phyloP scores from a whole-genome alignment of 2,797 vertebrate species.

The Tiaroga cobitis region DNA sequence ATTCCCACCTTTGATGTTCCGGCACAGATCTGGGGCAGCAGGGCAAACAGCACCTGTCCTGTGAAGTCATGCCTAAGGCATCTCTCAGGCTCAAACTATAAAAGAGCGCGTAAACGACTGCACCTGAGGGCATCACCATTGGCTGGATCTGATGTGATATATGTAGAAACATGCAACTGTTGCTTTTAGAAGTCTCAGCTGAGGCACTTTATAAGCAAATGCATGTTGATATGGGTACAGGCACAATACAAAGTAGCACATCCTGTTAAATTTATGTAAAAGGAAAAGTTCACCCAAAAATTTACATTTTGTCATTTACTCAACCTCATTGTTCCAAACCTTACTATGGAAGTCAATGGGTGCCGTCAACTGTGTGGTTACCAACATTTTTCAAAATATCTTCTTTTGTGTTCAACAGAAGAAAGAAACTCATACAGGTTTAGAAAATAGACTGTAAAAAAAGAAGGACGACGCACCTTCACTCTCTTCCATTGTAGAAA shows the following conservation, averaged over 20 bases:
- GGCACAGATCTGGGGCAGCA: conserved; percentile 53
- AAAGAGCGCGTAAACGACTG: conserved; percentile 39
- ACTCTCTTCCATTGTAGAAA: too few species aligned
- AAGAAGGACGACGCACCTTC: too few species aligned
- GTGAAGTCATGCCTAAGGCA: conserved; percentile 65
- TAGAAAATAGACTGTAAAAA: too few species aligned
- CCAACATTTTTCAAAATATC: too few species aligned
- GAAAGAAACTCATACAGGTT: too few species aligned
- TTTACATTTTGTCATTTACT: too few species aligned
- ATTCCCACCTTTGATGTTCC: conserved; percentile 60
- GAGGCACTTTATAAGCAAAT: conserved; percentile 14
- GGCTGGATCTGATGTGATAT: conserved; percentile 47
- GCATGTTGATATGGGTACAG: neutral
- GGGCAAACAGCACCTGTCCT: conserved; percentile 64
- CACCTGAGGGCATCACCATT: conserved; percentile 39
- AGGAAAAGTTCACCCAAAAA: too few species aligned
- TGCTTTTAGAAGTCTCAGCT: conserved; percentile 41
- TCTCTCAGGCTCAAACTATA: conserved; percentile 53
- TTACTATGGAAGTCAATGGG: too few species aligned
- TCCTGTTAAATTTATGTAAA: neutral
- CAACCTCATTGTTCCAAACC: too few species aligned
- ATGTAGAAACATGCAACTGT: conserved; percentile 53
- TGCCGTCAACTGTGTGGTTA: too few species aligned
- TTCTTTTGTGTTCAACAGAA: too few species aligned
- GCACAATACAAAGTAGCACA: neutral